A percentile compares a stretch with the other conserved stretches of the same genome.
These are phyloP conservation scores for Scomber japonicus DNA, from an alignment of 2,113 vertebrate genomes.

Conservation along the genomic window DNA sequence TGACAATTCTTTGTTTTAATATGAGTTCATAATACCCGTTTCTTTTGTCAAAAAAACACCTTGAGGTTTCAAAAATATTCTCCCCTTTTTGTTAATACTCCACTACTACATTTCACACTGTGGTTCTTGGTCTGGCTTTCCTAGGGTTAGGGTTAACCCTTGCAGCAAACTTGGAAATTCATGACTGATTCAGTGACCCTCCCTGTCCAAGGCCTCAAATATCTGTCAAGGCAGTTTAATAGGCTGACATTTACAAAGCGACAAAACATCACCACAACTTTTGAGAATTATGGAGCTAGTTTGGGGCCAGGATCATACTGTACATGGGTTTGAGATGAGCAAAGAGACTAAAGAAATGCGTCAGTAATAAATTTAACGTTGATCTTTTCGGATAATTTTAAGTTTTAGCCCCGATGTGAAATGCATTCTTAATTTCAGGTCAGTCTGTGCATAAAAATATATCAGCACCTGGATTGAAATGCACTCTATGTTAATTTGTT, in stretches of 20 bases:
- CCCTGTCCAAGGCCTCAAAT: background rate
- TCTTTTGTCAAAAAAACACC: background rate
- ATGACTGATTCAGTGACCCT: background rate
- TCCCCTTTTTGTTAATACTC: too few species aligned
- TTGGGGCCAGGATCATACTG: background rate
- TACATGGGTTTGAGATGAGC: background rate
- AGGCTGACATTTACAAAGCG: too few species aligned
- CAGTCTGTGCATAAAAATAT: background rate
- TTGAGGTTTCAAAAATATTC: background rate
- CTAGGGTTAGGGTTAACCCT: too few species aligned
- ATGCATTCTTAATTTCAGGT: background rate
- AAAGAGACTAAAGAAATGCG: background rate
- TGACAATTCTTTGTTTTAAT: constrained; percentile 24
- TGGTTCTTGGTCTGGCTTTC: background rate
- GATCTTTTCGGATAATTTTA: background rate
- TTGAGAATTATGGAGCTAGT: background rate
- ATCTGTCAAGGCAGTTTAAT: background rate
- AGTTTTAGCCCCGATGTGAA: background rate
- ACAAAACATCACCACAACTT: background rate
- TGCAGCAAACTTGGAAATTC: background rate
- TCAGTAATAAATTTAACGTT: background rate
- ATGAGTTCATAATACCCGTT: constrained; percentile 9
- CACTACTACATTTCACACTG: too few species aligned
- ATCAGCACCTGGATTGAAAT: background rate
- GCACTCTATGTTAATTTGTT: background rate